Evolutionary conservation across 2,888 invertebrate species (phyloP), one percentile per base, ranked within the genome.

Genomic region (Hydriomena furcata): DNA sequence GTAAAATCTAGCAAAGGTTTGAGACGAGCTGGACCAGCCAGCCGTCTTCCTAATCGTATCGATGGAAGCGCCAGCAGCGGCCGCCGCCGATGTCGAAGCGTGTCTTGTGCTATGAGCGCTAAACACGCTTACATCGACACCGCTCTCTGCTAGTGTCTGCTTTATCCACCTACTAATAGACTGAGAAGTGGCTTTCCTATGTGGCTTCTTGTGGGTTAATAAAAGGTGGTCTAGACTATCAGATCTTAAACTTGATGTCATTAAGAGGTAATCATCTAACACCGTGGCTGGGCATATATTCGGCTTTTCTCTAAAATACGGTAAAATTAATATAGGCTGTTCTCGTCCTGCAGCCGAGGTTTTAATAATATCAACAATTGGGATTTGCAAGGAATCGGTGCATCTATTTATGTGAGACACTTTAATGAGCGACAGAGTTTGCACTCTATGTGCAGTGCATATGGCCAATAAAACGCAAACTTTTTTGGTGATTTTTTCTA

Each of bases 401-500:
- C 12, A 30, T 1, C 1, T 25, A n/a, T n/a, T n/a, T 5, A 42
- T 42, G 17, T 49, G 30, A 1, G 20, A 7, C 1, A 36, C 7
- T 4, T 36, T 48, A 31, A 48, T 48, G 3, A 48, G 7, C 7
- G 46, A 37, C 5, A 46, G 17, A 2, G 46, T 46, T 40, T 46
- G 46, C 1, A 46, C 40, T 34, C 48, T 12, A 17, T 49, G 48
- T n/a, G 48, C 12, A 10, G 42, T 49, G 11, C 63, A 62, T 1
- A 69, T 5, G 2, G 63, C 66, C 5, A 67, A 44, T n/a, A 68
- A 38, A n/a, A 53, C 50, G 1, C 30, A 27, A 12, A 66, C 8
- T 32, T 68, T 67, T 35, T 67, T 66, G 0, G 61, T 61, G 0
- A 66, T 11, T 11, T 58, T 55, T n/a, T 53, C 57, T 11, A 67